Evolutionary conservation across 1,140 invertebrate genomes (phyloP).

Genomic region (Drosophila neocordata): DNA sequence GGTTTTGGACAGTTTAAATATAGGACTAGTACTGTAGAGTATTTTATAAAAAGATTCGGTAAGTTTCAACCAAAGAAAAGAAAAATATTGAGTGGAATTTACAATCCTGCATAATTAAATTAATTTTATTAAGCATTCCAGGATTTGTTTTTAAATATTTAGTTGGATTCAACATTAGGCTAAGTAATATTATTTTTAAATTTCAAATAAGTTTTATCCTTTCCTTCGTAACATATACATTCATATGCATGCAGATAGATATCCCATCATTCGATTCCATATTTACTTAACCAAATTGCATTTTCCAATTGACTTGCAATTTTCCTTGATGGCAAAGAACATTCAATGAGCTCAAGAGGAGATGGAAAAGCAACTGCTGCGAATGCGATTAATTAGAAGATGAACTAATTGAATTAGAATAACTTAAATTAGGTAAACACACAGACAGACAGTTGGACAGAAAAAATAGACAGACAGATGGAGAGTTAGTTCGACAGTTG

Average conservation of each 20-base stretch:
- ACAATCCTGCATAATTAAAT: too few relatives aligned
- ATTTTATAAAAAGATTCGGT: too few relatives aligned
- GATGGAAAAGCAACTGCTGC: slow-evolving; percentile 23
- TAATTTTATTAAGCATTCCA: too few relatives aligned
- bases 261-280: slow-evolving; percentile 42
- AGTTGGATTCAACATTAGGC: background rate
- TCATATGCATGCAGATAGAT: slow-evolving; percentile 25
- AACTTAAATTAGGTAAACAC: slow-evolving; percentile 80
- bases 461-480: background rate
- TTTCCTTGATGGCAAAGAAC: slow-evolving; percentile 14
- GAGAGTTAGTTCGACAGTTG: background rate
- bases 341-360: slow-evolving; percentile 5
- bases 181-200: background rate
- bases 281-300: slow-evolving; percentile 72
- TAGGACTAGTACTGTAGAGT: too few relatives aligned
- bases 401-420: slow-evolving; percentile 79
- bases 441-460: slow-evolving; percentile 2
- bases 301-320: slow-evolving; percentile 73
- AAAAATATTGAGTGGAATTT: too few relatives aligned
- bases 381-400: slow-evolving; percentile 71
- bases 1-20: too few relatives aligned
- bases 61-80: too few relatives aligned
- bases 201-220: background rate
- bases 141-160: background rate
- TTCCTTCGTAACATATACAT: background rate